Evolutionary conservation across 2,888 invertebrate genomes (phyloP).

Genomic region (Lumbricus terrestris): DNA sequence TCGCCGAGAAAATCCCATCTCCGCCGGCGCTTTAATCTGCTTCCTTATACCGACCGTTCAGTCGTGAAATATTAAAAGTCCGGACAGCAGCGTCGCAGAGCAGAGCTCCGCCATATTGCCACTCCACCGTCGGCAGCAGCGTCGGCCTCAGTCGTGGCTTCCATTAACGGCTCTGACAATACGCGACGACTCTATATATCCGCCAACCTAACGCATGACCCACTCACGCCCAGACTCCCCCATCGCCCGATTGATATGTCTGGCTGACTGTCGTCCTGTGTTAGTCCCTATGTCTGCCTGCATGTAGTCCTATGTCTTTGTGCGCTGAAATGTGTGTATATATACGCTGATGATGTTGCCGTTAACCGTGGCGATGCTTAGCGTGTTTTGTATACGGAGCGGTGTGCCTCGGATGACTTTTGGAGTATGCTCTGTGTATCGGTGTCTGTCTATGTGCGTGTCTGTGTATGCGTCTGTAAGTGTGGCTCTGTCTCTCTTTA

Average conservation of each 20-base stretch:
- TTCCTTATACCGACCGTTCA: not conserved
- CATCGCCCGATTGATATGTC: not conserved
- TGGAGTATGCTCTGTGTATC: not conserved
- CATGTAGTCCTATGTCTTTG: not conserved
- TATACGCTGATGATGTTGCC: not conserved
- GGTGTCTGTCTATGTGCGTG: not conserved
- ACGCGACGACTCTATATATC: not conserved
- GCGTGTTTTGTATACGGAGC: not conserved
- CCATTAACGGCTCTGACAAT: not conserved
- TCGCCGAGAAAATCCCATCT: constrained; percentile 5
- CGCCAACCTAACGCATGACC: constrained; percentile 3
- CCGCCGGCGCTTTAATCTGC: not conserved
- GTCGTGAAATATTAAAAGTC: constrained; percentile 13
- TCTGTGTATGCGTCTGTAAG: not conserved
- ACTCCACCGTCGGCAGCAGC: not conserved
- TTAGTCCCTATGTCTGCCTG: not conserved
- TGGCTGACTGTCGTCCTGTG: not conserved
- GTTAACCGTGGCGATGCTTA: not conserved
- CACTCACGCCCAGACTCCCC: not conserved
- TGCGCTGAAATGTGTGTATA: not conserved
- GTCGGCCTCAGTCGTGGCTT: too few relatives aligned
- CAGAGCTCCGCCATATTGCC: not conserved
- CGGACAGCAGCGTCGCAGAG: not conserved
- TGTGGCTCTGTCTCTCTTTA: not conserved
- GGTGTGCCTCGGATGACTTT: not conserved